Evolutionary conservation across 2,888 invertebrate species (phyloP).

Genomic region (Eupsilia transversa): DNA sequence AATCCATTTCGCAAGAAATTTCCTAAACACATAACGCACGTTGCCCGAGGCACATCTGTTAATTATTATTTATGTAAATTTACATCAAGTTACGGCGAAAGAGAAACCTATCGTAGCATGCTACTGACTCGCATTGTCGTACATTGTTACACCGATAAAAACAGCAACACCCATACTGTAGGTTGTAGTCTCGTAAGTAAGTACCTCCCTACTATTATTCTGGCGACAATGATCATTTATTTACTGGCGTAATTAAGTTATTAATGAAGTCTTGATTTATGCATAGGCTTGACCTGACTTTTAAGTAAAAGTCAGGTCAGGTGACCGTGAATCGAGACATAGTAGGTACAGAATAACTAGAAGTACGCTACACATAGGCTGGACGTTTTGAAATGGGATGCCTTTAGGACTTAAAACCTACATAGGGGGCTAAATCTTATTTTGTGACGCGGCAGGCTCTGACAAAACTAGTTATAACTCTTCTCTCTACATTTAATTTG

Average conservation of each 20-base stretch:
- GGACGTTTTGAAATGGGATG: neutral
- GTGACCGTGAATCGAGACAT: neutral
- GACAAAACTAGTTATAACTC: neutral
- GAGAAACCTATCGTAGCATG: constrained; percentile 60
- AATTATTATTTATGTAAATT: constrained; percentile 76
- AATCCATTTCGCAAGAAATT: constrained; percentile 71
- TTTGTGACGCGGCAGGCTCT: neutral
- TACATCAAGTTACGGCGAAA: constrained; percentile 64
- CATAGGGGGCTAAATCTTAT: neutral
- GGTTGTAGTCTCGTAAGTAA: neutral
- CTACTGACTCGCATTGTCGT: constrained; percentile 19
- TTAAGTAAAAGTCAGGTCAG: no score
- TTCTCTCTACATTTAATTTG: neutral
- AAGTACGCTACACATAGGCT: neutral
- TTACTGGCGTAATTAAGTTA: neutral
- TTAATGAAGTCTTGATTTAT: neutral
- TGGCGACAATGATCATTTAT: neutral
- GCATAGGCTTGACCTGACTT: neutral
- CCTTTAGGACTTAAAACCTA: no score
- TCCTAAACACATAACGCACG: constrained; percentile 65
- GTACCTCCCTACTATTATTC: neutral
- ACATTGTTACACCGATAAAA: constrained; percentile 8
- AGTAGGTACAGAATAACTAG: neutral
- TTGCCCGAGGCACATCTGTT: constrained; percentile 63
- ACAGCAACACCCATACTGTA: neutral